These are phyloP conservation scores for Manacus vitellinus DNA, from an alignment of 2,113 vertebrate genomes.

Conservation along the genomic window DNA sequence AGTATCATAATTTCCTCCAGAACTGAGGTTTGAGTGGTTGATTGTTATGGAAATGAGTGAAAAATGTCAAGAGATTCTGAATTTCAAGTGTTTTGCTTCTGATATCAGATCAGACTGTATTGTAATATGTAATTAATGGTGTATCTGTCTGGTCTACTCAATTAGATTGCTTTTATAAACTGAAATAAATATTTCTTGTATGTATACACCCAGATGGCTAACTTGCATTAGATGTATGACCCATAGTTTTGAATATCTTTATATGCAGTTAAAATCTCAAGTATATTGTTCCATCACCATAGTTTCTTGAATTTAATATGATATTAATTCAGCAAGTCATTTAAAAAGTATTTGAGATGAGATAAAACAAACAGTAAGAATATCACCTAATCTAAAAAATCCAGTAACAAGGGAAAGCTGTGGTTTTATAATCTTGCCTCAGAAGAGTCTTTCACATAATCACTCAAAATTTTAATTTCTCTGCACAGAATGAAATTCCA, in stretches of 20 bases:
- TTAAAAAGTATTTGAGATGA: constrained; percentile 33
- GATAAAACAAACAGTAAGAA: constrained; percentile 9
- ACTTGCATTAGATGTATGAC: not conserved
- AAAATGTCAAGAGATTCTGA: constrained; percentile 34
- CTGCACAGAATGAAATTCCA: constrained; percentile 62
- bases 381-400: constrained; percentile 18
- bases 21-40: constrained; percentile 11
- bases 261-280: not conserved
- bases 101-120: constrained; percentile 16
- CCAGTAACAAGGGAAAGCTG: not conserved
- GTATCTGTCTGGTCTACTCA: constrained; percentile 18
- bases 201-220: not conserved
- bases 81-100: not conserved
- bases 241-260: constrained; percentile 6
- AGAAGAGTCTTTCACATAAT: constrained; percentile 50
- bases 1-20: not conserved
- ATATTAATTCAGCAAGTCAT: constrained; percentile 24
- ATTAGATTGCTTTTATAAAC: constrained; percentile 34
- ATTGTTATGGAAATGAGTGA: constrained; percentile 50
- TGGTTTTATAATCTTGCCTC: constrained; percentile 31
- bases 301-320: constrained; percentile 7
- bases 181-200: constrained; percentile 21
- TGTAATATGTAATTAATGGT: constrained; percentile 35
- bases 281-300: not conserved
- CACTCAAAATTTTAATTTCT: constrained; percentile 67